Evolutionary conservation across 2,888 invertebrate genomes (phyloP), one percentile per base, ranked within the genome.

Genomic region (Oscheius sp.): DNA sequence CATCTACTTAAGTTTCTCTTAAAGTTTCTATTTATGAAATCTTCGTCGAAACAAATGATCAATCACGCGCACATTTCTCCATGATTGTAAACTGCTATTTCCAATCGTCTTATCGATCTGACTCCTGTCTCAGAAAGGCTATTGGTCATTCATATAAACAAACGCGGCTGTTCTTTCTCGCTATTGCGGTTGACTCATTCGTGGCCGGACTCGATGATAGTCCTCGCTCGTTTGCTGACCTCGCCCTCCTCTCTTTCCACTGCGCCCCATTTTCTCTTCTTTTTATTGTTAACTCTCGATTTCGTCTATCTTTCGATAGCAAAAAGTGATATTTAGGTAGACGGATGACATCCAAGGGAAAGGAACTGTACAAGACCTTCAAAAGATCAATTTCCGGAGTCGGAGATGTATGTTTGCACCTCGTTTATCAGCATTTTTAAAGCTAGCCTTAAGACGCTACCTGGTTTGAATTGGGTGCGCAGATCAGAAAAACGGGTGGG

Each of bases 361-460:
- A 83, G 73, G 85, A 85, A 60, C 81, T 86, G 21, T 86, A 86
- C 63, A 84, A 86, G 55, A 85, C 86, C 35, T 80, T 86, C 73
- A 86, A 86, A 65, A 60, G 86, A 37, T 84, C 84, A 10, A 82
- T 86, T n/a, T 86, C 86, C 1, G 80, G 82, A 3, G 78, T 50
- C 5, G 51, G 55, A 3, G 72, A 53, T 50, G 62, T 72, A 47
- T 48, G 51, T 71, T 21, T 42, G 58, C 29, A 42, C 4, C 29
- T 42, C 29, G 10, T 66, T 66, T 21, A 21, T 21, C 21, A 21
- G 21, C 21, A 21, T 21, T 21, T 21, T 21, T 21, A 21, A 21
- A 21, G 21, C 21, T 21, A 21, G 21, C 21, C 21, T 21, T 21
- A 21, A 21, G 21, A 21, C 21, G 21, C 21, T 21, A 21, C 21